phyloP scores from a whole-genome alignment of 2,113 vertebrate genomes.

The Anguilla japonica region DNA sequence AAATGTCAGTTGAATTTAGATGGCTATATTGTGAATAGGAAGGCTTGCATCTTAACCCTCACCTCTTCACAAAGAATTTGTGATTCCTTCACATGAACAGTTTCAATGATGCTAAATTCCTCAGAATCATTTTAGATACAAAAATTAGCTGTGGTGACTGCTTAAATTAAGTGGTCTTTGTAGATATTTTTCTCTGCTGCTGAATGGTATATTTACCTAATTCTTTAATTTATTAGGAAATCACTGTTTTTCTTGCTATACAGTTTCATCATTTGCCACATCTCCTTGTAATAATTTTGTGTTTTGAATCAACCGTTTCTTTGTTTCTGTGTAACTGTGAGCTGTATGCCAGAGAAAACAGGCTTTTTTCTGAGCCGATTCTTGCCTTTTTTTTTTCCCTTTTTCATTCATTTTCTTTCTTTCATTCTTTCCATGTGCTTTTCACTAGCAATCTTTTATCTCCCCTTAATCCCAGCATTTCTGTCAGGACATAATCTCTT shows the following conservation, averaged over 20 bases:
- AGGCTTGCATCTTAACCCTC: too few species aligned
- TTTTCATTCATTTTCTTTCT: constrained; percentile 25
- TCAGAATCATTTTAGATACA: too few species aligned
- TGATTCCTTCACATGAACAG: too few species aligned
- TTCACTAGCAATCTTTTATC: constrained; percentile 84
- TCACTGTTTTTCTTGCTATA: not conserved
- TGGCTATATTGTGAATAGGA: too few species aligned
- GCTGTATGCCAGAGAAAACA: constrained; percentile 30
- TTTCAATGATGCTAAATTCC: too few species aligned
- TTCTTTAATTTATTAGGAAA: not conserved
- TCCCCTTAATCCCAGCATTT: constrained; percentile 87
- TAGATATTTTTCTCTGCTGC: not conserved
- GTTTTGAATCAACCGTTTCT: not conserved
- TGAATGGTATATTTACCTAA: not conserved
- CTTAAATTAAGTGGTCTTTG: not conserved
- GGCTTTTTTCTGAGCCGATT: constrained; percentile 29
- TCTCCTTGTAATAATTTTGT: constrained; percentile 17
- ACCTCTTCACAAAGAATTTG: too few species aligned
- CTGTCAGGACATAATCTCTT: constrained; percentile 98
- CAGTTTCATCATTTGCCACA: not conserved
- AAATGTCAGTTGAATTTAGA: too few species aligned
- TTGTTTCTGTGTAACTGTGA: constrained; percentile 12
- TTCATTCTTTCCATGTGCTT: constrained; percentile 69
- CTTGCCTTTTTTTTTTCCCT: constrained; percentile 32
- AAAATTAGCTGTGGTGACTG: too few species aligned